These are phyloP conservation scores for Pseudochaenichthys georgianus DNA, from an alignment of 2,797 vertebrate species.

Conservation along the genomic window DNA sequence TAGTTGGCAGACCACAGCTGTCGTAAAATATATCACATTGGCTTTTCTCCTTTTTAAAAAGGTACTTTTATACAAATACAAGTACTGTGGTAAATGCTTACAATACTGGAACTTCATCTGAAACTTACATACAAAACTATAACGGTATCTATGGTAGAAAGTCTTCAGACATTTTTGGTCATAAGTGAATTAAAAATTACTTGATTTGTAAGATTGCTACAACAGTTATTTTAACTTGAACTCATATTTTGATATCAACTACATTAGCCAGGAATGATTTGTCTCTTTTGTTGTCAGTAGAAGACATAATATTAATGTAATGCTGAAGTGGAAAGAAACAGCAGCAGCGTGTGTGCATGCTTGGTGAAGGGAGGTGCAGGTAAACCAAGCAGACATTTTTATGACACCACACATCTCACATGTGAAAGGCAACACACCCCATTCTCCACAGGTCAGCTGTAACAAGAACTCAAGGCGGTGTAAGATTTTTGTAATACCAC, in stretches of 20 bases:
- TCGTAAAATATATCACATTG: neutral
- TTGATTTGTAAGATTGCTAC: neutral
- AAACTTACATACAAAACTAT: neutral
- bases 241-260: neutral
- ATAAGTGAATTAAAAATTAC: neutral
- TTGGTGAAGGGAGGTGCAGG: conserved; percentile 27
- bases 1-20: neutral
- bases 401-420: conserved; percentile 4
- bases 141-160: too few relatives aligned
- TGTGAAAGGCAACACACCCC: conserved; percentile 8
- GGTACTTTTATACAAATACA: neutral
- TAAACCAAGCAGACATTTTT: conserved; percentile 1
- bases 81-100: neutral
- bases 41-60: neutral
- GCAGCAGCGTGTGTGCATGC: neutral
- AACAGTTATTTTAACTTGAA: neutral
- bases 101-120: neutral
- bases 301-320: neutral
- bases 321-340: conserved; percentile 17
- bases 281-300: too few relatives aligned
- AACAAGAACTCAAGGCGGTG: conserved; percentile 36
- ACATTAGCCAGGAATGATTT: neutral
- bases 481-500: conserved; percentile 25
- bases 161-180: neutral
- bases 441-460: conserved; percentile 18